These are phyloP conservation scores for Danio aesculapii DNA, from an alignment of 2,797 vertebrate species.

Conservation along the genomic window DNA sequence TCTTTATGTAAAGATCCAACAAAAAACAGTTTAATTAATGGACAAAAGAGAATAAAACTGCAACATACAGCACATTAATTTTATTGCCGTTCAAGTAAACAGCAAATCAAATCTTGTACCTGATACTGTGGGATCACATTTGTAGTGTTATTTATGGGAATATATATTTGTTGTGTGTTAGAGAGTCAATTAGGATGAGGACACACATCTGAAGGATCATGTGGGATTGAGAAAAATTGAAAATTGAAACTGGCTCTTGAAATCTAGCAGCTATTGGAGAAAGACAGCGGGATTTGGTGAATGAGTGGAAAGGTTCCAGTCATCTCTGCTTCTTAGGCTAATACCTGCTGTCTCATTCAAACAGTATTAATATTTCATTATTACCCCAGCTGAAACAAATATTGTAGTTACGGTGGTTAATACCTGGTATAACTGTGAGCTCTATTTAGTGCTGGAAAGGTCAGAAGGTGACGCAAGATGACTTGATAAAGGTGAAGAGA, in stretches of 20 bases:
- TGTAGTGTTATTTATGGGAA: conserved; percentile 38
- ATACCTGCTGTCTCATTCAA: conserved; percentile 13
- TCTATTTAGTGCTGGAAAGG: conserved; percentile 13
- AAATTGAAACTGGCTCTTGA: conserved; percentile 5
- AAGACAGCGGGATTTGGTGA: conserved; percentile 25
- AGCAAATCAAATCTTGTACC: not conserved
- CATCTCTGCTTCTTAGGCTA: conserved; percentile 17
- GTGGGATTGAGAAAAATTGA: not conserved
- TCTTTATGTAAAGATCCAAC: too few species aligned
- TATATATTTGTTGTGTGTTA: conserved; percentile 8
- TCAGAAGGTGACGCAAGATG: not conserved
- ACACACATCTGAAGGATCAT: conserved; percentile 38
- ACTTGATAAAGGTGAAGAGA: not conserved
- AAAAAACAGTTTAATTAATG: not conserved
- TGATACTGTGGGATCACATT: conserved; percentile 35
- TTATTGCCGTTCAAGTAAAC: conserved; percentile 4
- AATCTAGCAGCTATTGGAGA: not conserved
- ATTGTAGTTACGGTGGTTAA: not conserved
- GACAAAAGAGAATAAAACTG: not conserved
- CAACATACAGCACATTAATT: not conserved
- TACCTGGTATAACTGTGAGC: not conserved
- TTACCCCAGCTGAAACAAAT: conserved; percentile 5
- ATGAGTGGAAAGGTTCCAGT: conserved; percentile 2
- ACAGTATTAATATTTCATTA: conserved; percentile 20
- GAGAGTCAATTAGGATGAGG: conserved; percentile 33